Base-by-base conservation (phyloP, 2,113 vertebrate species). In the Chaetorhynchus papuensis region DNA sequence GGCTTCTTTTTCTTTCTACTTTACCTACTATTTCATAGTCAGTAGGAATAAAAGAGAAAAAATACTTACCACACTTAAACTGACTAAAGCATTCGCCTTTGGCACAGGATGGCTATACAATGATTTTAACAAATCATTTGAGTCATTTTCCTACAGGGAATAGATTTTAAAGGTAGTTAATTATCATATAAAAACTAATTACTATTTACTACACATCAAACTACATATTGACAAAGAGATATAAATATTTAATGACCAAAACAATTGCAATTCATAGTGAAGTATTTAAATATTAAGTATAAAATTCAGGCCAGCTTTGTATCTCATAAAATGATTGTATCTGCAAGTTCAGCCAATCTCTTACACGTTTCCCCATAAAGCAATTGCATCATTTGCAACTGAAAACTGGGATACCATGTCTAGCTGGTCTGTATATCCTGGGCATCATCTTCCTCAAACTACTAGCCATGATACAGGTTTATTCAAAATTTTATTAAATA, bases 21-120 rank as follows among this genome's bases (percentile, higher is more conserved):
- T 86, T 39, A 77, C 11, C 15, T 59, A 68, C 30, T 74, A 42
- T 52, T 94, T 87, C 35, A 70, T 11, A 66, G 45, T 50, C 39
- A 54, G 27, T 15, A 68, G 27, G 39, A 64, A 23, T 56, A 52
- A 80, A 69, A 60, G 8, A 52, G 61, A 66, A 53, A 69, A 53
- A 81, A 89, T 96, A 99, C 99, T 96, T 98, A 99, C 99, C 99
- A 99, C 98, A 94, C 98, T 99, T 97, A 99, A 98, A 97, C 97
- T 99, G 97, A 99, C 98, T 64, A 99, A 98, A 93, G 98, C 99
- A 72, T 98, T 99, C 42, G 99, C 98, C 97, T 99, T 99, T 96
- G 99, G 99, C 97, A 99, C 99, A 59, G 99, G 98, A 96, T 99
- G 98, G 81, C 96, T 98, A 93, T 99, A 98, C 91, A 99, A 98